Base-by-base conservation (phyloP, 2,888 invertebrate genomes). In the Caenorhabditis zanzibari region DNA sequence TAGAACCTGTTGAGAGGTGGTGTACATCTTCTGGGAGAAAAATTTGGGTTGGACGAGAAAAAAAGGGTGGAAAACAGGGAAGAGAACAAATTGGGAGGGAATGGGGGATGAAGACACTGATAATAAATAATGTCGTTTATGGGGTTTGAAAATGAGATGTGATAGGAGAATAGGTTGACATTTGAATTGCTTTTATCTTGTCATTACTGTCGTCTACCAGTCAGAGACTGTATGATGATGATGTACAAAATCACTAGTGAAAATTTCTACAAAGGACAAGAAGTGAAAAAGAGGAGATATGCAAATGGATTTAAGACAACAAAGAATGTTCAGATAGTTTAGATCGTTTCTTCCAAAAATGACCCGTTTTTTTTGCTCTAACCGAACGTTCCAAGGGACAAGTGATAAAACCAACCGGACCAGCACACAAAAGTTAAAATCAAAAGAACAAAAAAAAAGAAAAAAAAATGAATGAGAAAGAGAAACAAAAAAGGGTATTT, bases 1-100 rank as follows among this genome's bases (percentile, higher is more conserved):
- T 71, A 79, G 71, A 79, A 71, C 79, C 79, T 63, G 79, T 79
- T 71, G 63, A 28, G 47, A 76, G 44, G 63, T 64, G 52, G 38
- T 38, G 47, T 47, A 69, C 71, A 66, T 58, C 66, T 75, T 56
- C 63, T 71, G 22, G 61, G 14, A 38, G 24, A 56, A 68, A 59
- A 24, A 49, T 26, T 47, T 44, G 32, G 28, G 14, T 59, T 38
- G 58, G 47, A 54, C 12, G 44, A 54, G 41, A 10, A 26, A 49
- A 58, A 72, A 64, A n/a, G 26, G 26, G 26, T 14, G 26, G 54
- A 14, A 14, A 26, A 47, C 28, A 44, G 26, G 19, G 19, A 44
- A 54, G 16, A 14, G 16, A 49, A 49, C 19, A 35, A 38, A 47
- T 28, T 52, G 52, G 26, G 19, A 56, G 16, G 32, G 26, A 41